These are phyloP conservation scores for Rotaria magnacalcarata DNA, from an alignment of 2,888 invertebrate species.

Conservation along the genomic window DNA sequence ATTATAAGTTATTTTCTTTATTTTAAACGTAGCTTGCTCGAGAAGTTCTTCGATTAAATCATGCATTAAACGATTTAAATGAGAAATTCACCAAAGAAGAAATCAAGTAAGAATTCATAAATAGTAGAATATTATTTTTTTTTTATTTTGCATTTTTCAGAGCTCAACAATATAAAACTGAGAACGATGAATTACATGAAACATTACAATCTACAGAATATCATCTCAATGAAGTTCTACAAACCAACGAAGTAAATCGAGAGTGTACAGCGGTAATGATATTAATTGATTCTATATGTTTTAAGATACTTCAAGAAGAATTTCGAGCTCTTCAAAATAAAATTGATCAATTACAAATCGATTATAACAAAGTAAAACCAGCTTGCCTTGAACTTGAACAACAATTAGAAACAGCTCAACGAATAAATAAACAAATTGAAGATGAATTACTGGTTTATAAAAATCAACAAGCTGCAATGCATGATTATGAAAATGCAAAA, in stretches of 20 bases:
- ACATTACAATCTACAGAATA: not conserved
- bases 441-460: not conserved
- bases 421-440: not conserved
- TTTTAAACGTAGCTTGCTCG: not conserved
- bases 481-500: not conserved
- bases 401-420: not conserved
- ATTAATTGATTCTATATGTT: not conserved
- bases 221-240: not conserved
- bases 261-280: not conserved
- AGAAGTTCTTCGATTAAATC: not conserved
- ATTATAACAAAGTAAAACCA: conserved; percentile 5
- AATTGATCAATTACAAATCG: not conserved
- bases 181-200: not conserved
- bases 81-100: not conserved
- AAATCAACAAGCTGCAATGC: not conserved
- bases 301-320: not conserved
- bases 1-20: not conserved
- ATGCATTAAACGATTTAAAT: not conserved
- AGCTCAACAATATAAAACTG: not conserved
- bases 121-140: not conserved
- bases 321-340: not conserved
- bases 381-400: not conserved
- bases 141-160: not conserved
- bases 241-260: not conserved
- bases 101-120: not conserved